Evolutionary conservation across 2,797 vertebrate genomes (phyloP).

Genomic region (Halcyon leucocephala): DNA sequence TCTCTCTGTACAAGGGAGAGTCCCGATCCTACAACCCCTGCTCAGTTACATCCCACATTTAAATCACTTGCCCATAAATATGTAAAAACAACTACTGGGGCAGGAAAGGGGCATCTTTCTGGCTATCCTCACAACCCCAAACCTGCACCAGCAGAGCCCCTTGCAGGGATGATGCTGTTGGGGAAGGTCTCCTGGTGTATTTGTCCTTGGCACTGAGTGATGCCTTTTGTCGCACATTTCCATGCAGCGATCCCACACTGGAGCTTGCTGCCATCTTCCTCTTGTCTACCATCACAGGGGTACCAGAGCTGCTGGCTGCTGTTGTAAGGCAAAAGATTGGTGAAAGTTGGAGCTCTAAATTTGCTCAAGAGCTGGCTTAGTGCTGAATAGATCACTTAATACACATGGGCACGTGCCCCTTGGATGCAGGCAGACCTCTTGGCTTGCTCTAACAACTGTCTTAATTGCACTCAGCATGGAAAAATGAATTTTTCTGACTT

Average conservation of each 20-base stretch:
- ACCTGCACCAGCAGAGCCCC: neutral
- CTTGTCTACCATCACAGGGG: neutral
- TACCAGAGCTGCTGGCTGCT: neutral
- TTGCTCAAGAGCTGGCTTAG: neutral
- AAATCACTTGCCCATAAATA: neutral
- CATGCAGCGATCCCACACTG: neutral
- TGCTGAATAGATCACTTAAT: neutral
- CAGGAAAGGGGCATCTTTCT: neutral
- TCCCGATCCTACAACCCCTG: neutral
- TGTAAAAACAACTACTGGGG: neutral
- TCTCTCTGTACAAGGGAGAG: neutral
- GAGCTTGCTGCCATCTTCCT: neutral
- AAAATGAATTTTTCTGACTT: neutral
- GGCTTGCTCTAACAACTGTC: neutral
- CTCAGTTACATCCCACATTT: neutral
- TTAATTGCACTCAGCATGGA: neutral
- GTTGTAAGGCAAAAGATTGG: neutral
- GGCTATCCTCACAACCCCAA: neutral
- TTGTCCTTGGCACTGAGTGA: neutral
- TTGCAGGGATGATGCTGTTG: neutral
- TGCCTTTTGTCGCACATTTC: neutral
- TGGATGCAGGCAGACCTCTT: neutral
- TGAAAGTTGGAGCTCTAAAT: neutral
- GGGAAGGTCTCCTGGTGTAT: neutral
- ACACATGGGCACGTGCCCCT: neutral